Base-by-base conservation (phyloP, 2,797 vertebrate genomes). In the Aselliscus stoliczkanus region DNA sequence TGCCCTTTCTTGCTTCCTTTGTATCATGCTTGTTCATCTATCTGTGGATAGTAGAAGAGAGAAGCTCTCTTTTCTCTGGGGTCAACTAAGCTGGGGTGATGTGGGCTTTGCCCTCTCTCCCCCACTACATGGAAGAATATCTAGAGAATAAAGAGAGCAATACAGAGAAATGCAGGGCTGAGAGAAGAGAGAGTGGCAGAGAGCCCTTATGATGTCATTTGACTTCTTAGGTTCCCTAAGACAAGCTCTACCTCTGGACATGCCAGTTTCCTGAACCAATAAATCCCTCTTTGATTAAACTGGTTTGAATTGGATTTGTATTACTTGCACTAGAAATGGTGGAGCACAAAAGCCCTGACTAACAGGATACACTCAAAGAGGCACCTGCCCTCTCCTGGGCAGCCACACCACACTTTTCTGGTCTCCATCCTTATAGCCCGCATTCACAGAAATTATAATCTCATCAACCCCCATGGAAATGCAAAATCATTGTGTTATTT, bases 281-380 rank as follows among this genome's bases (percentile, higher is more conserved):
- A 91, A 94, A 50, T 70, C 42, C 17, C 60, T 54, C 27, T 76
- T 65, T 83, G 83, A 54, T 94, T 60, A n/a, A 87, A 87, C n/a
- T 90, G 29, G 42, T 69, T 89, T 67, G 69, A 90, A 76, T 29
- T 54, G 18, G 39, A 86, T 91, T 96, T 92, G 86, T 92, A 75
- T 67, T 83, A 39, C 50, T 67, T 70, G 31, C 12, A 64, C 72
- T 69, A 85, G 58, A 96, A 82, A 93, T 82, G 44, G 64, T 60
- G 14, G 20, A 52, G 34, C 34, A 65, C 8, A 25, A 88, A 93
- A 79, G 18, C 44, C 60, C 69, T 42, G 42, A 69, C 14, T 89
- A 67, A 70, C 52, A 77, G 65, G 65, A 27, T 42, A 83, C 44
- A 80, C 18, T 14, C 58, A 50, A 17, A 81, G 50, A 73, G 15